Percentiles rank a stretch among this genome's conserved stretches.
Evolutionary conservation across 2,113 vertebrate genomes (phyloP).

Genomic region (Grus americana): DNA sequence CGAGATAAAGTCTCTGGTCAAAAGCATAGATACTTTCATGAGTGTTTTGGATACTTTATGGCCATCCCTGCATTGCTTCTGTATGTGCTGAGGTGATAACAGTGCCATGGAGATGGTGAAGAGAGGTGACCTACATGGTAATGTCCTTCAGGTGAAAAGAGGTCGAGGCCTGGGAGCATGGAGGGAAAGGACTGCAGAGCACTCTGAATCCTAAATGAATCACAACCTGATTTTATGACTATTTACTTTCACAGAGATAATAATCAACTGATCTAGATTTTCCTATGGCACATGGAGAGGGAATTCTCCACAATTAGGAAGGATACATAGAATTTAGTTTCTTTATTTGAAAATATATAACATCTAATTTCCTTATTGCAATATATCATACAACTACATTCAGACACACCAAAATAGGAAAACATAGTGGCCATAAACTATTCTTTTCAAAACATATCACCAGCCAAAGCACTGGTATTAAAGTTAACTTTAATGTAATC

Average conservation of each 20-base stretch:
- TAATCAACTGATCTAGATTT: not conserved
- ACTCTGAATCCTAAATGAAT: not conserved
- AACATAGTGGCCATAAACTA: not conserved
- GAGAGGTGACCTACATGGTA: not conserved
- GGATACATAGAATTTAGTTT: not conserved
- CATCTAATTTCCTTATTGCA: not conserved
- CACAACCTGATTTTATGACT: not conserved
- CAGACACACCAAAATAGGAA: not conserved
- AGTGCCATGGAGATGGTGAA: not conserved
- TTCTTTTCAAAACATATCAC: not conserved
- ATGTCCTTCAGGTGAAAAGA: not conserved
- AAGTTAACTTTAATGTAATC: not conserved
- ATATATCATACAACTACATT: not conserved
- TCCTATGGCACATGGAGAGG: not conserved
- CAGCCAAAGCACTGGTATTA: not conserved
- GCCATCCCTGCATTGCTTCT: not conserved
- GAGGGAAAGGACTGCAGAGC: not conserved
- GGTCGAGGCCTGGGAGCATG: not conserved
- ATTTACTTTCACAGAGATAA: not conserved
- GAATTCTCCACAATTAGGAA: not conserved
- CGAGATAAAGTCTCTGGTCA: not conserved
- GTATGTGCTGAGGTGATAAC: not conserved
- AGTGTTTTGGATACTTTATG: not conserved
- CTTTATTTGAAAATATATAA: not conserved
- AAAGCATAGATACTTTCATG: not conserved